Evolutionary conservation across 2,797 vertebrate genomes (phyloP).

Genomic region (Lepus oiostolus): DNA sequence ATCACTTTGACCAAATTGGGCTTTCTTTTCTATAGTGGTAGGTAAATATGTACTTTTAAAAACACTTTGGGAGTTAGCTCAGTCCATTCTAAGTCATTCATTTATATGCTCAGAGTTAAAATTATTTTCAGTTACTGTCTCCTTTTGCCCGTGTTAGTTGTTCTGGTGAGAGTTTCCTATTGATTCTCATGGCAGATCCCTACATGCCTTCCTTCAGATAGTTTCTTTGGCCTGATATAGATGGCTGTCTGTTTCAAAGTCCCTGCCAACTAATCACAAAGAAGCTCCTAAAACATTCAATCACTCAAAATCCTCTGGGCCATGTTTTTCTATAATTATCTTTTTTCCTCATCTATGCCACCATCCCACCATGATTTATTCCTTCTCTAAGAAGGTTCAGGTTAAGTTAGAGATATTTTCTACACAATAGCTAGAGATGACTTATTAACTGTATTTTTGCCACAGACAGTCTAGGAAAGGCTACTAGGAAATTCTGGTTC

Average conservation of each 20-base stretch:
- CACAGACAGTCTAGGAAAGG: slow-evolving; percentile 16
- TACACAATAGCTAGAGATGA: neutral
- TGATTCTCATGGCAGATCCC: neutral
- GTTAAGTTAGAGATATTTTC: slow-evolving; percentile 21
- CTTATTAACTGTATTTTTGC: neutral
- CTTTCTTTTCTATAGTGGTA: slow-evolving; percentile 4
- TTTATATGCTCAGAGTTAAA: slow-evolving; percentile 48
- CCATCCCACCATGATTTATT: neutral
- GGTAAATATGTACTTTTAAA: slow-evolving; percentile 1
- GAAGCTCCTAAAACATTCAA: slow-evolving; percentile 19
- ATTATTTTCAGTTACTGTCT: slow-evolving; percentile 21
- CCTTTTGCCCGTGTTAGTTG: slow-evolving; percentile 38
- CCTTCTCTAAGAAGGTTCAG: slow-evolving; percentile 20
- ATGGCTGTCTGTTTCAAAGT: slow-evolving; percentile 41
- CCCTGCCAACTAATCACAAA: slow-evolving; percentile 48
- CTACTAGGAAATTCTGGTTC: slow-evolving; percentile 35
- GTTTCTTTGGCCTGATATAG: slow-evolving; percentile 2
- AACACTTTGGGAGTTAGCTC: neutral
- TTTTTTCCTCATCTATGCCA: neutral
- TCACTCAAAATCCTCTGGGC: neutral
- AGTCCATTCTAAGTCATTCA: neutral
- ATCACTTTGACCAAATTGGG: slow-evolving; percentile 32
- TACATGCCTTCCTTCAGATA: neutral
- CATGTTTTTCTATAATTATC: slow-evolving; percentile 32
- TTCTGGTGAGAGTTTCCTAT: neutral